Evolutionary conservation across 2,113 vertebrate genomes (phyloP), one percentile per base, ranked within the genome.

Genomic region (Rhinoderma darwinii): DNA sequence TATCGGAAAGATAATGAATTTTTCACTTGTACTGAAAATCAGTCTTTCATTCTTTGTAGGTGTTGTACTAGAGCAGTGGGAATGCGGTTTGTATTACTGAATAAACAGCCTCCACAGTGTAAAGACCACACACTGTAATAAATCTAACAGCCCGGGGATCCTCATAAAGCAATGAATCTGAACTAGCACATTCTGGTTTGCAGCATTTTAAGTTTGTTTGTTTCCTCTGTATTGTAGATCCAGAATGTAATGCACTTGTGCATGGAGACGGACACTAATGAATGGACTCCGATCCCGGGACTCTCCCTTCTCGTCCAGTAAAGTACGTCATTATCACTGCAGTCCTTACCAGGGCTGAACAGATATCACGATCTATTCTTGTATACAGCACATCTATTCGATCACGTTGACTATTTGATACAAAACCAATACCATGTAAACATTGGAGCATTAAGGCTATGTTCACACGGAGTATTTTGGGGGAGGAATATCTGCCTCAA

Each of bases 251-350:
- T 17, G n/a, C 54, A 81, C 54, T 54, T 27, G 35, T 39, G 54
- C 54, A 81, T n/a, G n/a, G 50, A 43, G 78, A 81, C 27, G 22
- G 78, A 81, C 78, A 81, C 25, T 81, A 81, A 81, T 81, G 78
- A 81, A 61, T 43, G 22, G 35, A 54, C 17, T 41, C 22, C 0
- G 37, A 27, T 54, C 25, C 4, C 9, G 0, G 39, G 25, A 3
- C n/a, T 44, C 32, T 50, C 3, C 70, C 51, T 14, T 59, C 32
- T 59, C 37, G 5, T 56, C 76, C 50, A 51, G 18, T 77, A 61
- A n/a, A 43, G 37, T 43, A 32, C 8, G 50, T 27, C 32, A 77
- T 78, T 22, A 54, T 78, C 47, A 14, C 32, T 12, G 68, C 35
- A 35, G 1, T 39, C 20, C 18, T 39, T 72, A 37, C 68, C 37